Evolutionary conservation across 2,113 vertebrate species (phyloP).

Genomic region (Mormoops blainvillei): DNA sequence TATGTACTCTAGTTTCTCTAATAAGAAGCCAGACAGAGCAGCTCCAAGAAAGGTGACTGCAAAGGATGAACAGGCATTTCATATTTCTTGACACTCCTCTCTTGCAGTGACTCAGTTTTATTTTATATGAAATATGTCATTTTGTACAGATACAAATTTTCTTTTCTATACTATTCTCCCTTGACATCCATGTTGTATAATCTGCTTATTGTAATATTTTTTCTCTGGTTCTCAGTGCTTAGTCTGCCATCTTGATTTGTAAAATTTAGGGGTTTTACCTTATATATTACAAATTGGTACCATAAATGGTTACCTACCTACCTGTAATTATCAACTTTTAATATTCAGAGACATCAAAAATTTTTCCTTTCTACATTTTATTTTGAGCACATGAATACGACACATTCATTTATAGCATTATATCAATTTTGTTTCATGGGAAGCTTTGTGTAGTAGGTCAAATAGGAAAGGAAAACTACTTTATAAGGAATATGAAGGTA

Average conservation of each 20-base stretch:
- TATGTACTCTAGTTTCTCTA: background rate
- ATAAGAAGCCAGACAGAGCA: background rate
- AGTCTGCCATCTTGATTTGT: background rate
- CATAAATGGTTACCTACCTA: background rate
- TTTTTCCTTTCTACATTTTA: background rate
- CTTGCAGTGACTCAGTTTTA: background rate
- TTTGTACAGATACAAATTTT: slow-evolving; percentile 15
- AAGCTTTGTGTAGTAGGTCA: slow-evolving; percentile 25
- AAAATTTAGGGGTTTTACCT: background rate
- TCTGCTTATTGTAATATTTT: background rate
- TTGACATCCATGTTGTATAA: slow-evolving; percentile 1
- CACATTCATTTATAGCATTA: background rate
- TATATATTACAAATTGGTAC: background rate
- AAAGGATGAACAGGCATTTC: slow-evolving; percentile 5
- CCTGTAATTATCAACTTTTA: slow-evolving; percentile 1
- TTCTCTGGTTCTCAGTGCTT: background rate
- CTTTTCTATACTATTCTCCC: background rate
- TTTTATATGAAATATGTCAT: slow-evolving; percentile 37
- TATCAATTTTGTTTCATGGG: background rate
- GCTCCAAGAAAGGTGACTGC: background rate
- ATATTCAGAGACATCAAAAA: slow-evolving; percentile 15
- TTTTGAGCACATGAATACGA: background rate
- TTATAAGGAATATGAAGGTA: background rate
- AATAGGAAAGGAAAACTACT: slow-evolving; percentile 15
- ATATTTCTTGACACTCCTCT: background rate